These are phyloP conservation scores for Poeciliopsis gracilis DNA, from an alignment of 2,797 vertebrate genomes.

Conservation along the genomic window DNA sequence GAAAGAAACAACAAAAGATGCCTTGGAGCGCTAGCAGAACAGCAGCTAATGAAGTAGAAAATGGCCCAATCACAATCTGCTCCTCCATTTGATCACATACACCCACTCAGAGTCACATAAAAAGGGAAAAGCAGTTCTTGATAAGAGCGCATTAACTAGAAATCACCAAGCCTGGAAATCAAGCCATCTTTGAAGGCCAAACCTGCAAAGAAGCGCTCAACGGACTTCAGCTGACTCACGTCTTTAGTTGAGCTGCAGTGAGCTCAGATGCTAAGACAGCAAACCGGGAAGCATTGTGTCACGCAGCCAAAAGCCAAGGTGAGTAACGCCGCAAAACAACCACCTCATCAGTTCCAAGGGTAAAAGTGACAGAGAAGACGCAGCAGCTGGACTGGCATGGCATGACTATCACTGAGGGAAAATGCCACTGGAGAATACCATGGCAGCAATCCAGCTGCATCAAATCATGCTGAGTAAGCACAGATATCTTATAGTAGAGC, in stretches of 20 bases:
- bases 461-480: conserved; percentile 52
- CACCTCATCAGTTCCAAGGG: conserved; percentile 53
- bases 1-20: neutral
- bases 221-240: neutral
- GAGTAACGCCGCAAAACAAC: conserved; percentile 44
- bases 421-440: conserved; percentile 43
- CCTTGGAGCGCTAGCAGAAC: neutral
- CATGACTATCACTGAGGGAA: conserved; percentile 42
- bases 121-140: neutral
- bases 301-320: conserved; percentile 47
- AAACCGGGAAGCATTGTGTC: conserved; percentile 31
- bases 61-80: neutral
- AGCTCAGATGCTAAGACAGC: conserved; percentile 48
- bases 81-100: neutral
- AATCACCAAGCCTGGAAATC: neutral
- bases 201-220: neutral
- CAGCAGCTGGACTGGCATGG: conserved; percentile 32
- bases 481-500: conserved; percentile 24
- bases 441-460: conserved; percentile 42
- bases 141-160: neutral
- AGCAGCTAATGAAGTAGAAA: neutral
- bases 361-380: conserved; percentile 37
- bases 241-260: conserved; percentile 41
- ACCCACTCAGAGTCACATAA: neutral
- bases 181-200: neutral